These are phyloP conservation scores for Stegana nigrithorax DNA, from an alignment of 2,888 invertebrate genomes.

Conservation along the genomic window DNA sequence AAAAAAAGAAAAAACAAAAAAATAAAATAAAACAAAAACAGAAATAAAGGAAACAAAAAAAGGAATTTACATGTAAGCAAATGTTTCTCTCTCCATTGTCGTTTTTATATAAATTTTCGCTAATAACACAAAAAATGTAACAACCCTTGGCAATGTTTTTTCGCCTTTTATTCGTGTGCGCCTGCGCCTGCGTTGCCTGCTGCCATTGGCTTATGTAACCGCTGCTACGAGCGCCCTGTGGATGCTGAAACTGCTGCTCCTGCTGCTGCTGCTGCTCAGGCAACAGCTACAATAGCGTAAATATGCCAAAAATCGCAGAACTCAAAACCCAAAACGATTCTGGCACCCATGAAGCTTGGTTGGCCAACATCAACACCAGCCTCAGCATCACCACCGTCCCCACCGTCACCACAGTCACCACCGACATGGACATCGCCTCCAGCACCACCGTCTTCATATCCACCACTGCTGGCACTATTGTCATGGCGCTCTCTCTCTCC, in stretches of 20 bases:
- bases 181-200: too few relatives aligned
- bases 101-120: constrained; percentile 30
- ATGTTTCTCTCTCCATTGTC: constrained; percentile 27
- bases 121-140: constrained; percentile 53
- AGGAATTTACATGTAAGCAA: constrained; percentile 19
- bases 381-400: constrained; percentile 8
- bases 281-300: constrained; percentile 44
- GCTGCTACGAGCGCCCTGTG: too few relatives aligned
- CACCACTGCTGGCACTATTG: constrained; percentile 24
- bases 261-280: constrained; percentile 23
- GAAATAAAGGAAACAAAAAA: background rate
- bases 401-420: background rate
- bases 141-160: constrained; percentile 39
- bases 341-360: constrained; percentile 56
- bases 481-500: constrained; percentile 12
- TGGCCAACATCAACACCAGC: constrained; percentile 19
- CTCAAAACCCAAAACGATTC: constrained; percentile 61
- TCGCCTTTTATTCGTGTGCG: too few relatives aligned
- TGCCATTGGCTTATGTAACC: background rate
- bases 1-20: constrained; percentile 2
- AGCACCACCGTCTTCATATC: background rate
- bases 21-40: background rate
- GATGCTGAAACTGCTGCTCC: background rate
- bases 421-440: background rate
- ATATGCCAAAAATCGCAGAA: constrained; percentile 65